Base-by-base conservation (phyloP, 1,140 invertebrate genomes). In the Lasioglossum albipes region DNA sequence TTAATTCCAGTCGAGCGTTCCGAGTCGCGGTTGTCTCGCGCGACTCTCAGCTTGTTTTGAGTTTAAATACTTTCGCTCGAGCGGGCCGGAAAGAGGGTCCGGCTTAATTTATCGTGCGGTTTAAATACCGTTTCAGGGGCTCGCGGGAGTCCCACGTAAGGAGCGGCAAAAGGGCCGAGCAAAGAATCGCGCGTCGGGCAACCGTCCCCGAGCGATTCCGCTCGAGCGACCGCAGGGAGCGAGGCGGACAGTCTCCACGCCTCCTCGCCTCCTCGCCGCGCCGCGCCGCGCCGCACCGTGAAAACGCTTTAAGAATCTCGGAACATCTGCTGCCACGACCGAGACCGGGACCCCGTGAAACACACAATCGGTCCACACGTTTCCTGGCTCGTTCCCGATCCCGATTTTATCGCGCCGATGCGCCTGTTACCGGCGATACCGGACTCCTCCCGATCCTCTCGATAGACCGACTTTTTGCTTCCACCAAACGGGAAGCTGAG, bases 81-180 rank as follows among this genome's bases (percentile, higher is more conserved):
- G 72, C 82, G 84, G 69, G 83, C 79, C 88, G 84, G 82, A 88
- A 89, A 86, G 83, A 81, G 84, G 84, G 87, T 88, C 75, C 83
- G 84, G 72, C 75, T 89, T 86, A 89, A 90, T 90, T 89, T 90
- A 90, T 89, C 84, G 87, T 74, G 76, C 83, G 85, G 88, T 82
- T 87, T 88, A 90, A 89, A 70, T 80, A 75, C 70, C 59, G 57
- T 66, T 70, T 20, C 49, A 61, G 68, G 76, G 45, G 36, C 45
- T 6, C 75, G 3, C 67, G 77, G 49, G 66, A 62, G 65, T 62
- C 36, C 57, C 31, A 52, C 62, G 69, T 59, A 52, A 72, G 61
- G 65, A 72, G 52, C 52, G 52, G 52, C 52, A 42, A 61, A 65
- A 27, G 2, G 79, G 66, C 45, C 42, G 75, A 61, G 57, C 69